Conservation (phyloP, 2,113 vertebrate species). For the Pimephales promelas region DNA sequence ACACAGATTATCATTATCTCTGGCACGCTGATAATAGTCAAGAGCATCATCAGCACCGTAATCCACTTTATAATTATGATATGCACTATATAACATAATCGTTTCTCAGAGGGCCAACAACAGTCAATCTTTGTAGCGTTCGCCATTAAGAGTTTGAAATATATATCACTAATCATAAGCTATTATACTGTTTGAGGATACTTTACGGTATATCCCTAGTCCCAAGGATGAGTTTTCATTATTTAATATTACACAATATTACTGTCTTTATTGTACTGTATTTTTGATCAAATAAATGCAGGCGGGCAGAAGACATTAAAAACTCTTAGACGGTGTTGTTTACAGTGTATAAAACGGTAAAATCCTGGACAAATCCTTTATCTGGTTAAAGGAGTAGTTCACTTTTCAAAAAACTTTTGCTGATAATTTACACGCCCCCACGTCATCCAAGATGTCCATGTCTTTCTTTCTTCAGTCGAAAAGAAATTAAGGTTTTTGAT, state of each 20-base stretch:
- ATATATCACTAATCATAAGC: not conserved
- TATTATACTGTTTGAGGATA: not conserved
- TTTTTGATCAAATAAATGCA: too few species aligned
- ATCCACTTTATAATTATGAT: constrained; percentile 5
- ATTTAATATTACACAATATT: not conserved
- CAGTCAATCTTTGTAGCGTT: not conserved
- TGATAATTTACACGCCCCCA: too few species aligned
- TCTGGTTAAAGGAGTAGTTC: too few species aligned
- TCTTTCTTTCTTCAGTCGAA: too few species aligned
- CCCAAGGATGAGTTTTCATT: not conserved
- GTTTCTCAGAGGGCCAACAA: not conserved
- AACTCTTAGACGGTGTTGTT: too few species aligned
- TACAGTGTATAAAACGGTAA: too few species aligned
- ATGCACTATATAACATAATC: not conserved
- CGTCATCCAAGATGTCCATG: too few species aligned
- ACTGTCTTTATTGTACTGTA: too few species aligned
- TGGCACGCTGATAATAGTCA: not conserved
- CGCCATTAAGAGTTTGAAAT: not conserved
- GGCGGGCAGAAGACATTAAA: too few species aligned
- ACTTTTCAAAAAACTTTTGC: too few species aligned
- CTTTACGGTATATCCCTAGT: not conserved
- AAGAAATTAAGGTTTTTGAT: too few species aligned
- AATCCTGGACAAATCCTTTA: too few species aligned
- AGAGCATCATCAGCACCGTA: not conserved
- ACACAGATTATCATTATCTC: constrained; percentile 12